Evolutionary conservation across 1,140 invertebrate genomes (phyloP).

Genomic region (Drosophila lacertosa): DNA sequence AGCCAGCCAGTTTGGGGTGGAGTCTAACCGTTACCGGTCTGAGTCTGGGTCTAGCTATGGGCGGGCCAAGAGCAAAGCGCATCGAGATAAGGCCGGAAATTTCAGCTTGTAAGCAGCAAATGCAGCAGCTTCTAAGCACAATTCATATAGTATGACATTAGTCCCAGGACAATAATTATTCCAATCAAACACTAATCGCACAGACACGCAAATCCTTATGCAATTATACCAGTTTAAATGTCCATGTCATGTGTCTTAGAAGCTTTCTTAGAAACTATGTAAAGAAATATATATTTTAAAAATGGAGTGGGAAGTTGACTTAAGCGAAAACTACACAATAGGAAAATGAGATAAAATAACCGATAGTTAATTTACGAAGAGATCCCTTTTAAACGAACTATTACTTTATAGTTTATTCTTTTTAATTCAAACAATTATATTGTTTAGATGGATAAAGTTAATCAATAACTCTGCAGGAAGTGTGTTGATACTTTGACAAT

Average conservation of each 20-base stretch:
- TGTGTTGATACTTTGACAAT: background rate
- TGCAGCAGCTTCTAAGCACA: conserved; percentile 6
- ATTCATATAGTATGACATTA: conserved; percentile 8
- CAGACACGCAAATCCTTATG: conserved; percentile 22
- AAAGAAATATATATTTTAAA: background rate
- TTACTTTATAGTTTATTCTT: too few species aligned
- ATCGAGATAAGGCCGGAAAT: conserved; percentile 27
- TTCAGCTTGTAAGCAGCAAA: conserved; percentile 15
- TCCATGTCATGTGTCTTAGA: background rate
- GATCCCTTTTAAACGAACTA: too few species aligned
- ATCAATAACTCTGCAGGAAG: background rate
- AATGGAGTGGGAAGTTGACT: too few species aligned
- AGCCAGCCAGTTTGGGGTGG: conserved; percentile 18
- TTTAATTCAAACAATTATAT: too few species aligned
- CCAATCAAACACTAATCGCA: conserved; percentile 34
- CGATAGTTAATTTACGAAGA: too few species aligned
- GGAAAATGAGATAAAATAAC: too few species aligned
- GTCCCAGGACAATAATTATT: conserved; percentile 38
- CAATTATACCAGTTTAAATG: background rate
- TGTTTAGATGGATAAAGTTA: too few species aligned
- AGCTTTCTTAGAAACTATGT: background rate
- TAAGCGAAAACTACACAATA: too few species aligned
- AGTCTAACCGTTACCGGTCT: background rate
- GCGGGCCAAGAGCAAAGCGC: background rate
- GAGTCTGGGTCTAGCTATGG: background rate